Evolutionary conservation across 1,140 invertebrate genomes (phyloP).

Genomic region (Heliconius eleuchia): DNA sequence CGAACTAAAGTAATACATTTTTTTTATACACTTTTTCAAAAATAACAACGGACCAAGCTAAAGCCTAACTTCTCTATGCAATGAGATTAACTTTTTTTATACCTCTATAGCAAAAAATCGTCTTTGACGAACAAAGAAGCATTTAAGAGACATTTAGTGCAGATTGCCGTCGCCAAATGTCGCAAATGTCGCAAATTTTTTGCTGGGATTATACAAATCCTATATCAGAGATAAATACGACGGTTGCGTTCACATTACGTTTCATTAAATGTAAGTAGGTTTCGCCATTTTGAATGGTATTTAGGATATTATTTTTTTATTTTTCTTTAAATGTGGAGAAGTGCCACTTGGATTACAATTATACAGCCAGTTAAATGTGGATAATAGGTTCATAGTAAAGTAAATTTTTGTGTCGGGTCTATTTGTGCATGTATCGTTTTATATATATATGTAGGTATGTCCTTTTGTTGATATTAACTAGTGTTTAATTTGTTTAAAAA

Average conservation of each 20-base stretch:
- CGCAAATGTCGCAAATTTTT: conserved; percentile 47
- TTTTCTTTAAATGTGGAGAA: conserved; percentile 19
- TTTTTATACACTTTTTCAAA: background rate
- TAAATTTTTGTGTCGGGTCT: background rate
- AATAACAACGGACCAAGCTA: background rate
- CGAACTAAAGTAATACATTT: no score
- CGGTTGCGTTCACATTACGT: conserved; percentile 49
- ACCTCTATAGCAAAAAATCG: conserved; percentile 17
- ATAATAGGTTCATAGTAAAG: conserved; percentile 28
- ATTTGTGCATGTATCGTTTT: no score
- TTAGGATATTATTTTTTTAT: conserved; percentile 20
- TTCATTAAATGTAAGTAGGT: conserved; percentile 43
- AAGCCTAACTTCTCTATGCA: background rate
- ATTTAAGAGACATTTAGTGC: conserved; percentile 47
- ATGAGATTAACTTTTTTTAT: background rate
- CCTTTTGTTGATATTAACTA: background rate
- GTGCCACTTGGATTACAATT: conserved; percentile 40
- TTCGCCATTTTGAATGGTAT: conserved; percentile 44
- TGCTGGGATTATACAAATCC: conserved; percentile 57
- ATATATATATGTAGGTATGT: background rate
- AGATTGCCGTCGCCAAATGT: conserved; percentile 45
- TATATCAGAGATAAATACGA: conserved; percentile 45
- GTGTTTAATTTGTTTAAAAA: no score
- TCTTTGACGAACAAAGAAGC: conserved; percentile 45
- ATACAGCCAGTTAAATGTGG: conserved; percentile 37